A percentile compares a stretch with the other conserved stretches of the same genome.
Evolutionary conservation across 2,113 vertebrate species (phyloP).

Genomic region (zebrafish (Danio rerio)): DNA sequence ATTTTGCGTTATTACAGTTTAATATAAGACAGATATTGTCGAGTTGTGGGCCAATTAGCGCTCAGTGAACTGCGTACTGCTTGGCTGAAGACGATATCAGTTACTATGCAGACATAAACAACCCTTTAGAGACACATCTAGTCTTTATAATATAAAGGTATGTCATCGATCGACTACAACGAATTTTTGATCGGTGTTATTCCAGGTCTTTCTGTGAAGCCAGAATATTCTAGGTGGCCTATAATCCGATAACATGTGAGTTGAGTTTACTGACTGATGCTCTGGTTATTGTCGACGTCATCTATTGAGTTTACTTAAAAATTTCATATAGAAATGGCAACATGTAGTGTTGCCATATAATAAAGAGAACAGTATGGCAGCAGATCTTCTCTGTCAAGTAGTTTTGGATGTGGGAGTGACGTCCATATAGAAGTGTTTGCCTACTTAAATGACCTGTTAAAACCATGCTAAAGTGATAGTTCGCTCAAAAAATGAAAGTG

Average conservation of each 20-base stretch:
- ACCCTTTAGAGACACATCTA: neutral
- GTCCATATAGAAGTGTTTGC: neutral
- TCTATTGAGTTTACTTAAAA: neutral
- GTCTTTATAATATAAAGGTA: neutral
- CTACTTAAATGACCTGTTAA: neutral
- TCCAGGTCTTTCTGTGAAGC: neutral
- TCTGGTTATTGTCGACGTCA: neutral
- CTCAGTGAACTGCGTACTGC: neutral
- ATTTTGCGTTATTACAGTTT: neutral
- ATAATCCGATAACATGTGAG: slow-evolving; percentile 31
- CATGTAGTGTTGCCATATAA: neutral
- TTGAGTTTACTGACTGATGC: neutral
- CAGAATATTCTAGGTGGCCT: slow-evolving; percentile 40
- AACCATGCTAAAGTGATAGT: too few species aligned
- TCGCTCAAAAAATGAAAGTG: neutral
- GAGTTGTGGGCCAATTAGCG: slow-evolving; percentile 5
- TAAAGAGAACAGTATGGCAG: neutral
- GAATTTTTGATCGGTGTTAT: neutral
- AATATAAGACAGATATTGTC: neutral
- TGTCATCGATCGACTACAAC: too few species aligned
- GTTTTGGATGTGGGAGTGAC: neutral
- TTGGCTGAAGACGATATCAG: neutral
- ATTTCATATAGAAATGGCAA: neutral
- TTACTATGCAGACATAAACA: neutral
- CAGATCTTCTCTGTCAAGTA: neutral